Conservation (phyloP, 2,888 invertebrate species). For the Anoplius nigerrimus region DNA sequence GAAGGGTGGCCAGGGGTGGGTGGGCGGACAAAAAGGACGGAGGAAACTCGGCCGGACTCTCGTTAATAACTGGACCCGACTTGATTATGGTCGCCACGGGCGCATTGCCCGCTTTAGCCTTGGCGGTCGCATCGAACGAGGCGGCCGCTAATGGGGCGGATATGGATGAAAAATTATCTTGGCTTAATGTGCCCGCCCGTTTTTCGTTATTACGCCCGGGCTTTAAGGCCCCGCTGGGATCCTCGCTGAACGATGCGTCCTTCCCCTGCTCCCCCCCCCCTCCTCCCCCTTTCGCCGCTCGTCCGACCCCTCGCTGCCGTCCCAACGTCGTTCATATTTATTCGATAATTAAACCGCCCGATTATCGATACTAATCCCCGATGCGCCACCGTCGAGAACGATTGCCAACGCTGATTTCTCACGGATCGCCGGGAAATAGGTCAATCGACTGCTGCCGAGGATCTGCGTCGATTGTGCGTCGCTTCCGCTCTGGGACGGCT, state of each 20-base stretch:
- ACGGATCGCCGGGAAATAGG: not conserved
- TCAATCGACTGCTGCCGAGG: too few species aligned
- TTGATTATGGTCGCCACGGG: slow-evolving; percentile 59
- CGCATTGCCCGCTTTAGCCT: slow-evolving; percentile 46
- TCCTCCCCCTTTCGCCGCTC: slow-evolving; percentile 3
- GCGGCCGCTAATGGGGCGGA: slow-evolving; percentile 56
- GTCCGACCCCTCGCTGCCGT: not conserved
- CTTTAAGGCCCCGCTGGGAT: slow-evolving; percentile 42
- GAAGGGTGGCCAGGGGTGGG: slow-evolving; percentile 5
- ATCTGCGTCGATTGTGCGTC: too few species aligned
- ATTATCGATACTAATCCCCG: not conserved
- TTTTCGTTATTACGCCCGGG: slow-evolving; percentile 51
- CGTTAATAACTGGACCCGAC: slow-evolving; percentile 60
- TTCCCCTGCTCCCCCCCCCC: slow-evolving; percentile 4
- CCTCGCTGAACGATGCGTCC: slow-evolving; percentile 17
- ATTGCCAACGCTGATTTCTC: not conserved
- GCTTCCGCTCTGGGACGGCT: too few species aligned
- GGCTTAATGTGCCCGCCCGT: slow-evolving; percentile 50
- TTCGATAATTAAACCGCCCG: slow-evolving; percentile 4
- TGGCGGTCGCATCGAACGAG: slow-evolving; percentile 54
- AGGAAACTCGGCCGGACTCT: slow-evolving; percentile 32
- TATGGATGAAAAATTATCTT: slow-evolving; percentile 61
- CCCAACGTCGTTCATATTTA: not conserved
- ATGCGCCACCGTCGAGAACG: not conserved
- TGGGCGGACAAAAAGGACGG: slow-evolving; percentile 26